phyloP scores from a whole-genome alignment of 1,140 invertebrate genomes.

The Ooceraea biroi region DNA sequence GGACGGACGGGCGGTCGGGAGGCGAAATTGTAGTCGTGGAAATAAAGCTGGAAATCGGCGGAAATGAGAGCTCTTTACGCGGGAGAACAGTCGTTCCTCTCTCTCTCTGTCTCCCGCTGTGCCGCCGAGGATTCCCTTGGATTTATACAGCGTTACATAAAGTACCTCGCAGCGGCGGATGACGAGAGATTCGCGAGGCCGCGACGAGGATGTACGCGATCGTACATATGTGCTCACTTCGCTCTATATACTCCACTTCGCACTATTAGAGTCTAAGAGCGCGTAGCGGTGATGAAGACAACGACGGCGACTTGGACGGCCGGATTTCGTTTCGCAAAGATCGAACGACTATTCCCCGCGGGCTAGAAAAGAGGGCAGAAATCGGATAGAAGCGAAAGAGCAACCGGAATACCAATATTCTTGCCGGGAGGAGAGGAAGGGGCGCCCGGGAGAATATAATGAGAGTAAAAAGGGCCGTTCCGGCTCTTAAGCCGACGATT shows the following conservation, averaged over 20 bases:
- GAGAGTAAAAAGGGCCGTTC: conserved; percentile 63
- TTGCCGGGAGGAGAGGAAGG: background rate
- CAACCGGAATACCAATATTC: conserved; percentile 50
- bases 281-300: too few relatives aligned
- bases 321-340: background rate
- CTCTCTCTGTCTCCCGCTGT: background rate
- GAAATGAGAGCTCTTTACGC: conserved; percentile 78
- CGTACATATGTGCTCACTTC: background rate
- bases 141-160: conserved; percentile 71
- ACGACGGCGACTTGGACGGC: background rate
- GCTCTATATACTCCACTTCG: background rate
- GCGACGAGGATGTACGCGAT: background rate
- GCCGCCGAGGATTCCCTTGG: conserved; percentile 35
- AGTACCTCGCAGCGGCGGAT: conserved; percentile 15
- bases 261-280: conserved; percentile 14
- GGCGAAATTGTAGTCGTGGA: conserved; percentile 72
- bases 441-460: conserved; percentile 38
- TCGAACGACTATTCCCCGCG: background rate
- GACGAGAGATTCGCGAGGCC: background rate
- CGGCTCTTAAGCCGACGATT: conserved; percentile 39
- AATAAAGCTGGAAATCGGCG: conserved; percentile 80
- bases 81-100: conserved; percentile 7
- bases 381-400: background rate
- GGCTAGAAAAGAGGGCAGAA: background rate
- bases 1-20: background rate